A percentile compares a stretch with the other conserved stretches of the same genome.
Conservation (phyloP, 2,797 vertebrate genomes). For the Kryptolebias ocellatus region DNA sequence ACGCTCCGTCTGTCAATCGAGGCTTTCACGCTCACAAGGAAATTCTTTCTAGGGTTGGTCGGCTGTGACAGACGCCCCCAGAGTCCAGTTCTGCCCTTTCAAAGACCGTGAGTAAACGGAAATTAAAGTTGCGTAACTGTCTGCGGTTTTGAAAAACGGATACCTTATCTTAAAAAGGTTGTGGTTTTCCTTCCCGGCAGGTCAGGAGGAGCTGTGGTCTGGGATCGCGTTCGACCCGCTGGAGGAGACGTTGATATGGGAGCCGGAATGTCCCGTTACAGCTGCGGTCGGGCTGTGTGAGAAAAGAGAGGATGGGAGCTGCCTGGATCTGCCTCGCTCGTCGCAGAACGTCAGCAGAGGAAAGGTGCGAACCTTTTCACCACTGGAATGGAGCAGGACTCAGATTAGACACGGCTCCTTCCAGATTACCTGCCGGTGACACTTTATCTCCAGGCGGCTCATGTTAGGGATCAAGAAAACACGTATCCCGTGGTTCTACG, state of each 20-base stretch:
- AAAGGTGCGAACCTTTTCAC: slow-evolving; percentile 59
- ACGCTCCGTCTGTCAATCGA: background rate
- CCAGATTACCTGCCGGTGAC: background rate
- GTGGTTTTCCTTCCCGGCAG: slow-evolving; percentile 36
- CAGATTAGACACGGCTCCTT: background rate
- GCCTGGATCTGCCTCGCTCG: slow-evolving; percentile 66
- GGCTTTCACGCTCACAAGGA: background rate
- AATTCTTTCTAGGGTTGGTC: slow-evolving; percentile 86
- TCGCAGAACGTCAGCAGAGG: slow-evolving; percentile 51
- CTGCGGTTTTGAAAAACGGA: background rate
- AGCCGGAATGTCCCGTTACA: slow-evolving; percentile 66
- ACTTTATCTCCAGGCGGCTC: background rate
- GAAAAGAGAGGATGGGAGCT: slow-evolving; percentile 37
- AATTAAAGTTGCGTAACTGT: background rate
- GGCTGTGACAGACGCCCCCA: slow-evolving; percentile 83
- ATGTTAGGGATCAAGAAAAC: background rate
- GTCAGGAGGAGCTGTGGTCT: slow-evolving; percentile 78
- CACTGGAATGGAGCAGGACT: too few relatives aligned
- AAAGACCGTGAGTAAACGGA: slow-evolving; percentile 81
- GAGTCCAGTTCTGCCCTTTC: slow-evolving; percentile 90
- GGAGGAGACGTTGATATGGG: slow-evolving; percentile 73
- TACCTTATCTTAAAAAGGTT: background rate
- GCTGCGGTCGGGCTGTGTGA: slow-evolving; percentile 68
- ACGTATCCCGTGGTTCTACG: rapidly evolving
- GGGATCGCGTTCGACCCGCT: slow-evolving; percentile 74